phyloP scores from a whole-genome alignment of 2,797 vertebrate species.

The Lacerta viridis region DNA sequence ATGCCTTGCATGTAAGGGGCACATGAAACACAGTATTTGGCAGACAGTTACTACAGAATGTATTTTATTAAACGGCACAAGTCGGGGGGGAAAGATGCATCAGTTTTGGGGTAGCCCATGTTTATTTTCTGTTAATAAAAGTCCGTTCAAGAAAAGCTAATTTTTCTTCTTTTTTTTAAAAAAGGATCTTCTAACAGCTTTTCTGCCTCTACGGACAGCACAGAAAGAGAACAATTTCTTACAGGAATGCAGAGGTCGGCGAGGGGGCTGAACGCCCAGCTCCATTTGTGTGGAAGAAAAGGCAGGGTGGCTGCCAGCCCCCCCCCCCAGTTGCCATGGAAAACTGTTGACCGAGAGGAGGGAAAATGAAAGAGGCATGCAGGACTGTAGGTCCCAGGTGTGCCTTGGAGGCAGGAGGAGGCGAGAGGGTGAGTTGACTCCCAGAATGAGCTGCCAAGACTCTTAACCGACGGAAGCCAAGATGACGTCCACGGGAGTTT shows the following conservation, averaged over 20 bases:
- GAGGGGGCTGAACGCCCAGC: background rate
- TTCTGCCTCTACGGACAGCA: constrained; percentile 48
- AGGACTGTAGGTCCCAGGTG: background rate
- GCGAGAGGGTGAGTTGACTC: background rate
- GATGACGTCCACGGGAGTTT: constrained; percentile 92
- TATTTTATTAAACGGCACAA: constrained; percentile 73
- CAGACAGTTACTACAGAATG: constrained; percentile 22
- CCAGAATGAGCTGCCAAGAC: background rate
- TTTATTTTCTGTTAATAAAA: constrained; percentile 85
- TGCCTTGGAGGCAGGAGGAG: constrained; percentile 23
- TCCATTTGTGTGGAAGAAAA: constrained; percentile 49
- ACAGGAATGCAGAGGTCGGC: constrained; percentile 32
- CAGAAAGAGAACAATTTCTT: constrained; percentile 56
- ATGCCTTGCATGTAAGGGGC: too few relatives aligned
- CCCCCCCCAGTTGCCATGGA: too few relatives aligned
- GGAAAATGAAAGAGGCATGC: background rate
- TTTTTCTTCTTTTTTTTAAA: constrained; percentile 12
- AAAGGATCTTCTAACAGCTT: background rate
- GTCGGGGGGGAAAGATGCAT: constrained; percentile 61
- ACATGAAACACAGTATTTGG: background rate
- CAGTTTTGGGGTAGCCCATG: constrained; percentile 69
- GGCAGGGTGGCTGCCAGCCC: background rate
- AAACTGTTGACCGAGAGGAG: too few relatives aligned
- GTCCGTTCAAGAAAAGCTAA: constrained; percentile 74
- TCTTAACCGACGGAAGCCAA: constrained; percentile 92